phyloP scores from a whole-genome alignment of 2,888 invertebrate species.

The Oscheius sp. region DNA sequence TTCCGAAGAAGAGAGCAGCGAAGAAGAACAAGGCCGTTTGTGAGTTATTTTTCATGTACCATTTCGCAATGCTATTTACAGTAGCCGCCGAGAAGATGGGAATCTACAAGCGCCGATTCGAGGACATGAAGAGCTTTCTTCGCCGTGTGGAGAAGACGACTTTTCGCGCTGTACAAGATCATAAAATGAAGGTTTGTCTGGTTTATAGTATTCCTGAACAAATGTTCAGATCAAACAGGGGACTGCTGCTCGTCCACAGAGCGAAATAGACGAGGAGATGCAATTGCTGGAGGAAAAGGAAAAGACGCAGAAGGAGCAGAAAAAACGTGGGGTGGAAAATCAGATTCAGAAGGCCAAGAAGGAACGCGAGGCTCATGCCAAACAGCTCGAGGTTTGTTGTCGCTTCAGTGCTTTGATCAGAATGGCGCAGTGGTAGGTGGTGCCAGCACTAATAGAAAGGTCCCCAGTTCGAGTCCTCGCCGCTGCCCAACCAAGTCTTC shows the following conservation, averaged over 20 bases:
- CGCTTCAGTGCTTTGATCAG: not conserved
- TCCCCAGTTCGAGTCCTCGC: no score
- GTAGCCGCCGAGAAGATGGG: conserved; percentile 49
- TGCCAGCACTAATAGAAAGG: no score
- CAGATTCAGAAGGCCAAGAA: conserved; percentile 40
- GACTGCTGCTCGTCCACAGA: conserved; percentile 50
- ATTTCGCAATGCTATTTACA: conserved; percentile 17
- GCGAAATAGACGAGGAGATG: conserved; percentile 55
- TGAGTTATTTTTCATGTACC: conserved; percentile 19
- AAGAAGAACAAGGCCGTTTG: conserved; percentile 48
- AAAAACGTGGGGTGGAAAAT: conserved; percentile 50
- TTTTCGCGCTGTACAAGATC: conserved; percentile 40
- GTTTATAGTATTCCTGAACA: not conserved
- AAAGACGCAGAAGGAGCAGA: conserved; percentile 47
- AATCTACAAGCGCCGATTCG: conserved; percentile 48
- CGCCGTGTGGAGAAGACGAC: conserved; percentile 42
- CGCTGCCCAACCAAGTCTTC: no score
- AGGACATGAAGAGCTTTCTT: conserved; percentile 46
- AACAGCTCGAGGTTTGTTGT: conserved; percentile 15
- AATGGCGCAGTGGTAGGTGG: not conserved
- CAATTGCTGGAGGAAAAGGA: conserved; percentile 51
- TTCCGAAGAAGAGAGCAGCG: conserved; percentile 42
- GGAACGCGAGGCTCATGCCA: conserved; percentile 11
- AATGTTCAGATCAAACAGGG: conserved; percentile 48
- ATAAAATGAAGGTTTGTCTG: conserved; percentile 42